Conservation (phyloP, 2,888 invertebrate species). For the Elmis aenea region DNA sequence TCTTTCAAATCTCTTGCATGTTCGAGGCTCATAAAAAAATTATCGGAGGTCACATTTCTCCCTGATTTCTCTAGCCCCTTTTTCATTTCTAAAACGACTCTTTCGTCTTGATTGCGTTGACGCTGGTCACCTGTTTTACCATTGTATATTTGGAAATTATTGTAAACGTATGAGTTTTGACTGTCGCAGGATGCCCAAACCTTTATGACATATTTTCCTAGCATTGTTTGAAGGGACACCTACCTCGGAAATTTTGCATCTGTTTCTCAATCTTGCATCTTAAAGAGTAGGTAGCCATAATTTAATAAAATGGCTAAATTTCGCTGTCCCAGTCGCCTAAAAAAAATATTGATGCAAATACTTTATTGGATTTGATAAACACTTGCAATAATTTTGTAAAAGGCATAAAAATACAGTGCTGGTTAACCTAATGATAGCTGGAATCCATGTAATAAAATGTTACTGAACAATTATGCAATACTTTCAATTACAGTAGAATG, state of each 20-base stretch:
- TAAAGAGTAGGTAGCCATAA: not conserved
- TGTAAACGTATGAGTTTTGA: slow-evolving; percentile 1
- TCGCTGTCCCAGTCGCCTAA: too few species aligned
- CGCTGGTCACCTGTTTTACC: slow-evolving; percentile 7
- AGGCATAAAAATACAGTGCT: too few species aligned
- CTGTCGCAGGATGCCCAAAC: not conserved
- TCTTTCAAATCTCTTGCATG: slow-evolving; percentile 1
- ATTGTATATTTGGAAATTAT: slow-evolving; percentile 4
- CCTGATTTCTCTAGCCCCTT: slow-evolving; percentile 1
- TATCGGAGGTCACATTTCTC: slow-evolving; percentile 6
- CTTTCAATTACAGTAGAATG: too few species aligned
- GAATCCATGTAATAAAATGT: too few species aligned
- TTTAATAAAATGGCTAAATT: too few species aligned
- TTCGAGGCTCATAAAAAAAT: slow-evolving; percentile 1
- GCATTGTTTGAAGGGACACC: slow-evolving; percentile 1
- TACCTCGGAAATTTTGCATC: not conserved
- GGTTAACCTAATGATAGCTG: too few species aligned
- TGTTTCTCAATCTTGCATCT: not conserved
- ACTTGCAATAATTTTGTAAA: too few species aligned
- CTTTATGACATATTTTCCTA: slow-evolving; percentile 3
- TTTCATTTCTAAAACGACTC: slow-evolving; percentile 5
- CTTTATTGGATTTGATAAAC: too few species aligned
- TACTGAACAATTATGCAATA: too few species aligned
- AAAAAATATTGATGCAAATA: too few species aligned
- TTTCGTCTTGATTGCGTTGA: slow-evolving; percentile 8